phyloP scores from a whole-genome alignment of 2,888 invertebrate genomes.

The Stomorhina lunata region DNA sequence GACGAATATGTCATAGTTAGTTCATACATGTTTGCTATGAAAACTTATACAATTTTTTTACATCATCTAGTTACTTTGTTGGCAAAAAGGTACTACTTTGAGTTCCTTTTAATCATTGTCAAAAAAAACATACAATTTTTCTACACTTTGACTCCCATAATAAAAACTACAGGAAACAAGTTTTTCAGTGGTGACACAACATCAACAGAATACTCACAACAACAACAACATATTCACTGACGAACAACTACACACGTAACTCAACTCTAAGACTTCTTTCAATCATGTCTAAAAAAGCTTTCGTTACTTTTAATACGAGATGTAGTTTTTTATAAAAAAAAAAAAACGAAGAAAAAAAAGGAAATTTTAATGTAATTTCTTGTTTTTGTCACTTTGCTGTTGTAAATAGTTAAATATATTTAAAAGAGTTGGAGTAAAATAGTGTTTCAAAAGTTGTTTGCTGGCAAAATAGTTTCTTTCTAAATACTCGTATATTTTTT shows the following conservation, averaged over 20 bases:
- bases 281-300: conserved; percentile 15
- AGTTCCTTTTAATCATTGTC: conserved; percentile 48
- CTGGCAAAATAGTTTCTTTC: conserved; percentile 48
- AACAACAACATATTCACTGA: background rate
- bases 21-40: background rate
- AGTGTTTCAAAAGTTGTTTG: conserved; percentile 29
- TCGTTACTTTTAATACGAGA: background rate
- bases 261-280: background rate
- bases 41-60: background rate
- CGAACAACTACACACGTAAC: no score
- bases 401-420: conserved; percentile 28
- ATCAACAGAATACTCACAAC: background rate
- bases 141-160: conserved; percentile 6
- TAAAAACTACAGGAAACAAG: background rate
- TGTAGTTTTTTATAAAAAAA: background rate
- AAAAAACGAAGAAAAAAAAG: background rate
- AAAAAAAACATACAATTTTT: conserved; percentile 21
- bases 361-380: conserved; percentile 53
- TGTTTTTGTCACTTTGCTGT: conserved; percentile 46
- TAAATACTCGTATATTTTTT: background rate
- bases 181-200: conserved; percentile 6
- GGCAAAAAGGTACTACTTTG: conserved; percentile 29
- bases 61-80: background rate
- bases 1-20: background rate
- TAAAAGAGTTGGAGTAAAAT: conserved; percentile 9